phyloP scores from a whole-genome alignment of 1,140 invertebrate species.

The Venustaconcha ellipsiformis region DNA sequence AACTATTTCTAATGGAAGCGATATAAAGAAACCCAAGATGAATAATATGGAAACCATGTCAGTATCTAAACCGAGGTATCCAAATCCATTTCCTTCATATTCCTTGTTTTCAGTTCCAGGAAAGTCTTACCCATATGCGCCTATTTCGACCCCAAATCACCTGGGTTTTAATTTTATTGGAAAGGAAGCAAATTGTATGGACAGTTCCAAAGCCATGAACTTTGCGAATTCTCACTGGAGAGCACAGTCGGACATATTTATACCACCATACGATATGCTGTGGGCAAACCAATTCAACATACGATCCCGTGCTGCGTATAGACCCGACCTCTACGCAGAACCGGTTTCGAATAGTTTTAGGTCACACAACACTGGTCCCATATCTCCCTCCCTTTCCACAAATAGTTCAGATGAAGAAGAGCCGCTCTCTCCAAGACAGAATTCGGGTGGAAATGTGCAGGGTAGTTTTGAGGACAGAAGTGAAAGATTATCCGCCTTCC shows the following conservation, averaged over 20 bases:
- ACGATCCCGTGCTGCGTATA: slow-evolving; percentile 4
- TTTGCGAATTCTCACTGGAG: slow-evolving; percentile 23
- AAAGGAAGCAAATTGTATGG: slow-evolving; percentile 14
- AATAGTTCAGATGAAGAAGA: slow-evolving; percentile 15
- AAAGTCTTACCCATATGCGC: slow-evolving; percentile 36
- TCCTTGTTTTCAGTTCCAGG: slow-evolving; percentile 36
- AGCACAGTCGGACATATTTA: slow-evolving; percentile 19
- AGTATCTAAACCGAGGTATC: too few relatives aligned
- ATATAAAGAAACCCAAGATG: slow-evolving; percentile 3
- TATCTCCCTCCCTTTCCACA: slow-evolving; percentile 9
- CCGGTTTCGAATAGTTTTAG: too few relatives aligned
- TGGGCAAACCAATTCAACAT: slow-evolving; percentile 39
- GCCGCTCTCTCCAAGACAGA: slow-evolving; percentile 21
- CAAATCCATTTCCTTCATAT: slow-evolving; percentile 8
- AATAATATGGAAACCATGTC: too few relatives aligned
- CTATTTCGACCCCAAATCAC: slow-evolving; percentile 28
- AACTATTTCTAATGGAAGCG: slow-evolving; percentile 3
- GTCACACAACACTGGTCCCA: slow-evolving; percentile 1
- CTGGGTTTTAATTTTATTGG: slow-evolving; percentile 31
- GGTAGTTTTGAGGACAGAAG: slow-evolving; percentile 16
- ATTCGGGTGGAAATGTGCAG: slow-evolving; percentile 1
- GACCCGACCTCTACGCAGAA: too few relatives aligned
- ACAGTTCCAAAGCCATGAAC: slow-evolving; percentile 5
- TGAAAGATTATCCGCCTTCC: slow-evolving; percentile 36
- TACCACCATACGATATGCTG: slow-evolving; percentile 44